Evolutionary conservation across 2,888 invertebrate genomes (phyloP).

Genomic region (Dioctria linearis): DNA sequence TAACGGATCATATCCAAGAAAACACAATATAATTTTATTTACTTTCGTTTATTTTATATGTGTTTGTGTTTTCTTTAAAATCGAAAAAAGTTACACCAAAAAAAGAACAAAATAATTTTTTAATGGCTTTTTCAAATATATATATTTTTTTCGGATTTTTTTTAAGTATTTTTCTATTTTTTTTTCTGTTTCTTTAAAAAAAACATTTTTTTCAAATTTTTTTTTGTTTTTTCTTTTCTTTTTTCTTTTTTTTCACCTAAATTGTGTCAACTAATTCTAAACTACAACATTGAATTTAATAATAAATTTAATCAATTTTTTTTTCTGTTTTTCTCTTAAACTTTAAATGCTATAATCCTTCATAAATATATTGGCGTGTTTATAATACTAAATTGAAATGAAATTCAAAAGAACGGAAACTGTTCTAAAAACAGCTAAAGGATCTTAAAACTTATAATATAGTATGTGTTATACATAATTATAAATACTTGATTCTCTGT

Average conservation of each 20-base stretch:
- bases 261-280: constrained; percentile 49
- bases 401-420: background rate
- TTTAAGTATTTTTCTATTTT: constrained; percentile 33
- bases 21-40: constrained; percentile 17
- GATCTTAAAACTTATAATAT: too few relatives aligned
- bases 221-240: background rate
- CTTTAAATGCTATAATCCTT: constrained; percentile 20
- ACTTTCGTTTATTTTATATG: constrained; percentile 49
- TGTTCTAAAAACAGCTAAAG: background rate
- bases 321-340: background rate
- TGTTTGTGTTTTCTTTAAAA: constrained; percentile 51
- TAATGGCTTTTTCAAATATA: constrained; percentile 36
- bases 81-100: constrained; percentile 52
- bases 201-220: constrained; percentile 23
- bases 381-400: constrained; percentile 2
- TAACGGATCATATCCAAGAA: background rate
- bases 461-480: too few relatives aligned
- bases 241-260: constrained; percentile 11
- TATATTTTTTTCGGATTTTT: constrained; percentile 36
- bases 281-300: constrained; percentile 50
- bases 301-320: constrained; percentile 31
- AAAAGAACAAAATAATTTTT: constrained; percentile 36
- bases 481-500: too few relatives aligned
- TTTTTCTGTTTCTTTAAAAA: constrained; percentile 23
- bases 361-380: constrained; percentile 18